Percentiles rank a stretch among this genome's conserved stretches.
These are phyloP conservation scores for Tenthredo scrophulariae DNA, from an alignment of 2,888 invertebrate genomes.

Conservation along the genomic window DNA sequence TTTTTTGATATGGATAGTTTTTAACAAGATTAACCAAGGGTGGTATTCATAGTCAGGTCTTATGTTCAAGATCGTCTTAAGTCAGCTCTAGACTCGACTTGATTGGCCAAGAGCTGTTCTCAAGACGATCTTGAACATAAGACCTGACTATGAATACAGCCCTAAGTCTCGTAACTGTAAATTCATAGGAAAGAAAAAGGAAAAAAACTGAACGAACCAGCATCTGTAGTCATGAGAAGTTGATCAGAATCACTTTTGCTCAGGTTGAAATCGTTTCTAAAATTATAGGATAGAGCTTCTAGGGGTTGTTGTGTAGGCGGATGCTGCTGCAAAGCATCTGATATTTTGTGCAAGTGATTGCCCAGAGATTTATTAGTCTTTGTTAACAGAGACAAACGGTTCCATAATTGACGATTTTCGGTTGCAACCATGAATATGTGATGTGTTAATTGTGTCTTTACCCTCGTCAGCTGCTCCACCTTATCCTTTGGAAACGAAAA, in stretches of 20 bases:
- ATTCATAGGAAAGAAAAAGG: background rate
- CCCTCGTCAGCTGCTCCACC: slow-evolving; percentile 85
- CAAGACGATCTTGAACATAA: no score
- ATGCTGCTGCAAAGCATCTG: slow-evolving; percentile 79
- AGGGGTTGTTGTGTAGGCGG: slow-evolving; percentile 66
- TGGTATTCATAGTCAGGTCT: no score
- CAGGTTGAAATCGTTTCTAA: slow-evolving; percentile 62
- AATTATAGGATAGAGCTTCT: slow-evolving; percentile 67
- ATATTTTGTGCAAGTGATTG: slow-evolving; percentile 80
- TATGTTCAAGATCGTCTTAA: no score
- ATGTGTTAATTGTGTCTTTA: slow-evolving; percentile 88
- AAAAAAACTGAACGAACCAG: slow-evolving; percentile 61
- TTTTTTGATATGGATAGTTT: background rate
- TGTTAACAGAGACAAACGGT: slow-evolving; percentile 84
- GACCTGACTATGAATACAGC: no score
- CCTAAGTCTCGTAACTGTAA: no score
- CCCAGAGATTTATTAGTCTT: slow-evolving; percentile 81
- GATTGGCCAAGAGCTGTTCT: no score
- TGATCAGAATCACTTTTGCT: slow-evolving; percentile 60
- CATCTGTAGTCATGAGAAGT: slow-evolving; percentile 58
- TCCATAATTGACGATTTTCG: slow-evolving; percentile 91
- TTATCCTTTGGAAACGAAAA: slow-evolving; percentile 80
- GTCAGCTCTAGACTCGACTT: no score
- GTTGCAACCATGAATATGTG: slow-evolving; percentile 90
- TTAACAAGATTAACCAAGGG: no score